phyloP scores from a whole-genome alignment of 2,113 vertebrate genomes.

The Setophaga kirtlandii region DNA sequence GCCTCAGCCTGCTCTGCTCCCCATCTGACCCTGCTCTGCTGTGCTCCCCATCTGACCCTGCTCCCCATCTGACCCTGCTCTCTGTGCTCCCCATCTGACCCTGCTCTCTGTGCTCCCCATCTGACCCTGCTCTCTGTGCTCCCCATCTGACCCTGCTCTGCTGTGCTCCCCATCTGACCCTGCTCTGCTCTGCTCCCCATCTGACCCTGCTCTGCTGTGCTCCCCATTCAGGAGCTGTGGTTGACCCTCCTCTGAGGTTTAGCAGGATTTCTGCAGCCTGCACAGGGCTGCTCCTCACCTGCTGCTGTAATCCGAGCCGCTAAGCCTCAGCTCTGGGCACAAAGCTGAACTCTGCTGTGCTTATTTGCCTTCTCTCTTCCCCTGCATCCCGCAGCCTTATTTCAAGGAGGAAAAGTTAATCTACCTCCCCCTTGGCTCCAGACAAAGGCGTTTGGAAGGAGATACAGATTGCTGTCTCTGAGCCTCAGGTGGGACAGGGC shows the following conservation, averaged over 20 bases:
- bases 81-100: no score
- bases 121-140: no score
- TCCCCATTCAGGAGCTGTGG: conserved; percentile 14
- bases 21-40: no score
- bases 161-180: no score
- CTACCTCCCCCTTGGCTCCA: background rate
- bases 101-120: no score
- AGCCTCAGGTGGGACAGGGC: background rate
- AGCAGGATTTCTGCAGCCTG: conserved; percentile 66
- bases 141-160: no score
- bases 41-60: no score
- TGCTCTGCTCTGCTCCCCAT: no score
- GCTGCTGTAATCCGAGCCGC: conserved; percentile 67
- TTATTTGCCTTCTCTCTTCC: conserved; percentile 30
- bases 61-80: no score
- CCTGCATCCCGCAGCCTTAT: background rate
- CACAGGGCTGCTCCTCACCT: conserved; percentile 56
- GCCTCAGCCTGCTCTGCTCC: background rate
- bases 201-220: no score
- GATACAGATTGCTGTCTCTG: background rate
- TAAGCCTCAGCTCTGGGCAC: conserved; percentile 50
- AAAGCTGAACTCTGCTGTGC: conserved; percentile 62
- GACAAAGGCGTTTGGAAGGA: conserved; percentile 10
- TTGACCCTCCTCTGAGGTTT: conserved; percentile 30
- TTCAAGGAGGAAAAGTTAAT: conserved; percentile 49